Evolutionary conservation across 2,888 invertebrate species (phyloP), one percentile per base, ranked within the genome.

Genomic region (Drosophila vallismaia): DNA sequence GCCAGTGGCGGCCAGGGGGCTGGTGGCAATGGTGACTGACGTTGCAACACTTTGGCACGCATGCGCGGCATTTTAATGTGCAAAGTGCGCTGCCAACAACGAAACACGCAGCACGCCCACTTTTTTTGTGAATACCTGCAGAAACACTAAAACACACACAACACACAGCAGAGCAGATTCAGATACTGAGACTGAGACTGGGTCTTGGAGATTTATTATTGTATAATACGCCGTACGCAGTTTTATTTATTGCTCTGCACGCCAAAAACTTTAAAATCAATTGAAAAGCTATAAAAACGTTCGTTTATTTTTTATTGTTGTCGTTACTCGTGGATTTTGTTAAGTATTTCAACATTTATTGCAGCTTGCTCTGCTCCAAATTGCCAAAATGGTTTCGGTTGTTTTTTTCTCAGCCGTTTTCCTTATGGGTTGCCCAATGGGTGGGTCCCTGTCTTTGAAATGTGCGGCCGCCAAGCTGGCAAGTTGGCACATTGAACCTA

Each of bases 241-340:
- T 71, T 88, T 82, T 88, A 83, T 88, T 88, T 82, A 82, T 82
- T 82, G 85, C 87, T 63, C 76, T 79, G 83, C 88, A 82, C 57
- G 74, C 64, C 83, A 64, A 56, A 63, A 66, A 88, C 72, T 71
- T 75, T 46, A 71, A 73, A 83, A 88, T 84, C 89, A 84, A 84
- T 84, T 86, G 89, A 79, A 88, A 77, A 79, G 62, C 86, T 88
- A 88, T 88, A 88, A 88, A 88, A 88, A 88, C 77, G 77, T 76
- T 86, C 79, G 83, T 83, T 80, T 74, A 76, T 83, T 75, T 86
- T 78, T 79, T 75, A 72, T 72, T 75, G 64, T 66, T 66, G 68
- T 66, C 75, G 66, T 70, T 70, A 70, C 71, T 77, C 60, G 68
- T 53, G 74, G 40, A 66, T 82, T 80, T 86, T 86, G 84, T 67